phyloP scores from a whole-genome alignment of 2,888 invertebrate genomes.

The Cactoblastis cactorum region DNA sequence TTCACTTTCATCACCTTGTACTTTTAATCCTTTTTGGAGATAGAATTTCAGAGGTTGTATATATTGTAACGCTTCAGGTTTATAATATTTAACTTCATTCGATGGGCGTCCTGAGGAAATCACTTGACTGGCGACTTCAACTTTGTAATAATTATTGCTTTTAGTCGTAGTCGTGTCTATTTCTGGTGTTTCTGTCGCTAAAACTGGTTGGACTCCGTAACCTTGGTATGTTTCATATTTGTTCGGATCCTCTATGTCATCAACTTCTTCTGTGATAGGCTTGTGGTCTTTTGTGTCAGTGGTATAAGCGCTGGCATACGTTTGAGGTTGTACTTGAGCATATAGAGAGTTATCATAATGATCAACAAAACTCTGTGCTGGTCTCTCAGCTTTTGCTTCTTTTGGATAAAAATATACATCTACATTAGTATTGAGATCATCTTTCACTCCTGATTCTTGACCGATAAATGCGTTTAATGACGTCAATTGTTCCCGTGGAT shows the following conservation, averaged over 20 bases:
- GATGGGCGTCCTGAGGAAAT: conserved; percentile 34
- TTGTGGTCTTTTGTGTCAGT: conserved; percentile 50
- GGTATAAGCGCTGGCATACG: conserved; percentile 43
- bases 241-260: conserved; percentile 61
- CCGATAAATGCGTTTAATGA: conserved; percentile 68
- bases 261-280: conserved; percentile 66
- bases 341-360: conserved; percentile 38
- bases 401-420: conserved; percentile 61
- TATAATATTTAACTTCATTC: conserved; percentile 27
- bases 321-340: conserved; percentile 35
- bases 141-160: conserved; percentile 51
- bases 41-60: conserved; percentile 38
- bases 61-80: conserved; percentile 26
- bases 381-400: conserved; percentile 27
- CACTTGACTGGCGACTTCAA: conserved; percentile 50
- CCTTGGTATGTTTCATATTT: conserved; percentile 29
- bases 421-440: conserved; percentile 46
- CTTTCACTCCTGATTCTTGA: conserved; percentile 30
- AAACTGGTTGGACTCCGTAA: conserved; percentile 29
- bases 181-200: conserved; percentile 31
- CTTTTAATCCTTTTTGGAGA: conserved; percentile 26
- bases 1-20: conserved; percentile 35
- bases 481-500: conserved; percentile 68
- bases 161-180: conserved; percentile 42
- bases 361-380: conserved; percentile 28